Evolutionary conservation across 64 coral and sea anemone genomes (phyloP).

Genomic region (Anthopleura sola): DNA sequence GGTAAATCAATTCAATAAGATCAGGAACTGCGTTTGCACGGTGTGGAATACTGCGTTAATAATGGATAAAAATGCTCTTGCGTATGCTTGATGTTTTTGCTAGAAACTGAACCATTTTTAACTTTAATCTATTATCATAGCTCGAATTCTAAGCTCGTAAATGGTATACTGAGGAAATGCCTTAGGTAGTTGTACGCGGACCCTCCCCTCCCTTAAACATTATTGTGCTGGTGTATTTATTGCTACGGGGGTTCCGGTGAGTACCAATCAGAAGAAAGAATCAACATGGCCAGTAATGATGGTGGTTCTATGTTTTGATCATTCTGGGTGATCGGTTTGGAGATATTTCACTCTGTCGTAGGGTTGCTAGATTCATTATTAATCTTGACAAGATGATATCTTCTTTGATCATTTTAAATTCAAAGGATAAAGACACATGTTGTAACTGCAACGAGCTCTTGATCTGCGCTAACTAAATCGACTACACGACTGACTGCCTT

Average conservation of each 20-base stretch:
- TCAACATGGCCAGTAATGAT: background rate
- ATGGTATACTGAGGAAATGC: background rate
- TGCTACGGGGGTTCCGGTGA: background rate
- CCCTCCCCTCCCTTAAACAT: background rate
- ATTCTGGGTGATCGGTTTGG: background rate
- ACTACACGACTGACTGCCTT: background rate
- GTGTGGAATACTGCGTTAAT: background rate
- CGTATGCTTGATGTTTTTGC: too few relatives aligned
- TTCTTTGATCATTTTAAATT: background rate
- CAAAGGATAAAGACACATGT: conserved; percentile 3
- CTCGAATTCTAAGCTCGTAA: background rate
- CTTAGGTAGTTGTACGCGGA: background rate
- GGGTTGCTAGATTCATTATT: background rate
- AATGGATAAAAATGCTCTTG: too few relatives aligned
- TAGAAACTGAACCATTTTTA: background rate
- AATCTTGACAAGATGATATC: conserved; percentile 7
- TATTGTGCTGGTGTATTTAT: background rate
- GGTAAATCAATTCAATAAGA: background rate
- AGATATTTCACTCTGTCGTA: background rate
- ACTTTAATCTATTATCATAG: background rate
- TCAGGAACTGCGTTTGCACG: background rate
- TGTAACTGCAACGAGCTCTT: conserved; percentile 1
- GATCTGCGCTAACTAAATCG: background rate
- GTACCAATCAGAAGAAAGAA: background rate
- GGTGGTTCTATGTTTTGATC: background rate